These are phyloP conservation scores for Oreohelix idahoensis DNA, from an alignment of 1,140 invertebrate species.

Conservation along the genomic window DNA sequence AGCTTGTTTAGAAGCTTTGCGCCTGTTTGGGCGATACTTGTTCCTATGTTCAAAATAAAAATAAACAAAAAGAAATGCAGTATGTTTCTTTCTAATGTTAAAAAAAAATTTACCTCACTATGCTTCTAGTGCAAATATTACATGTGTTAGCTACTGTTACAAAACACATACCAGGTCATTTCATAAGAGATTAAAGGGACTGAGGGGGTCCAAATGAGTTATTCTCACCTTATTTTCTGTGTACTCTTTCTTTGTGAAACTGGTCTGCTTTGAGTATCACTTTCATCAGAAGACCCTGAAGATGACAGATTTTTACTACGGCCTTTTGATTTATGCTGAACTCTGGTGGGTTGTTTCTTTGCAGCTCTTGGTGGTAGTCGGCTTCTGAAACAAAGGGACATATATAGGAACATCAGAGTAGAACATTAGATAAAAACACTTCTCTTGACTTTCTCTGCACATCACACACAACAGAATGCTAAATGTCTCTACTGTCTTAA, in stretches of 20 bases:
- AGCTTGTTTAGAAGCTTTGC: slow-evolving; percentile 4
- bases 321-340: slow-evolving; percentile 39
- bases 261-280: slow-evolving; percentile 56
- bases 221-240: slow-evolving; percentile 78
- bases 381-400: not conserved
- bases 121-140: too few species aligned
- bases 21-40: not conserved
- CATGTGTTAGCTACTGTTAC: too few species aligned
- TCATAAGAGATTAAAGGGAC: too few species aligned
- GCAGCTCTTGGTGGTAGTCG: slow-evolving; percentile 14
- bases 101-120: not conserved
- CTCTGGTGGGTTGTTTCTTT: slow-evolving; percentile 12
- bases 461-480: too few species aligned
- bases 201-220: not conserved
- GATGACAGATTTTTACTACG: slow-evolving; percentile 49
- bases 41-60: slow-evolving; percentile 1
- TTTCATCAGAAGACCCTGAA: slow-evolving; percentile 58
- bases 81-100: not conserved
- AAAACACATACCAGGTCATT: too few species aligned
- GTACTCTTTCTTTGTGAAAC: slow-evolving; percentile 69
- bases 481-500: too few species aligned
- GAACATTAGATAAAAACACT: too few species aligned
- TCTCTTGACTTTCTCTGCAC: too few species aligned
- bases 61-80: not conserved
- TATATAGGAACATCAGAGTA: not conserved